phyloP scores from a whole-genome alignment of 2,888 invertebrate species.

The Drosophila gaucha region DNA sequence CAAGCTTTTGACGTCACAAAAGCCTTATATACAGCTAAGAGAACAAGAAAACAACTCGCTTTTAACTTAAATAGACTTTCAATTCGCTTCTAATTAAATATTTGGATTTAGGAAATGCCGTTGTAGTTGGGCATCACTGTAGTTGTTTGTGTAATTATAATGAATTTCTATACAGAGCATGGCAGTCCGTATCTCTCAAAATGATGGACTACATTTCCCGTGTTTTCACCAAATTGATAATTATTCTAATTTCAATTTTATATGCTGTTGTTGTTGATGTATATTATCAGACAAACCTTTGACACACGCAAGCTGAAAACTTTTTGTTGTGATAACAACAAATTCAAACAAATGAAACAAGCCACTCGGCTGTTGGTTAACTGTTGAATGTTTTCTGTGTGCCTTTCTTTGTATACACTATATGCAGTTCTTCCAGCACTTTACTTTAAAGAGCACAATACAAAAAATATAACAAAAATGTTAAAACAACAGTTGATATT shows the following conservation, averaged over 20 bases:
- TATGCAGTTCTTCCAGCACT: constrained; percentile 19
- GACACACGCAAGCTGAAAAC: constrained; percentile 34
- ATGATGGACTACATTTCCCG: background rate
- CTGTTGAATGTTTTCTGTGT: background rate
- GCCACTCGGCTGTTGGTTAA: constrained; percentile 6
- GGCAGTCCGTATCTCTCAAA: background rate
- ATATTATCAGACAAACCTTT: constrained; percentile 53
- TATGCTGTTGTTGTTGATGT: constrained; percentile 1
- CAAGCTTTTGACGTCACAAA: background rate
- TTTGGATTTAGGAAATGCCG: background rate
- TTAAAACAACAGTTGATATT: constrained; percentile 2
- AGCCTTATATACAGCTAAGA: too few relatives aligned
- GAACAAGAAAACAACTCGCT: too few relatives aligned
- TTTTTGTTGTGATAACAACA: constrained; percentile 26
- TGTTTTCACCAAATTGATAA: background rate
- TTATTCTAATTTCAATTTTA: background rate
- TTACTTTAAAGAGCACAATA: constrained; percentile 12
- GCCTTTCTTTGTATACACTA: background rate
- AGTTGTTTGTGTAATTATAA: background rate
- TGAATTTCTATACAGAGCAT: background rate
- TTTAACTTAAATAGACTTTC: too few relatives aligned
- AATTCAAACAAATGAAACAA: constrained; percentile 2
- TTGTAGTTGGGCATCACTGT: background rate
- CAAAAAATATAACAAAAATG: constrained; percentile 2
- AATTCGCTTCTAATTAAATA: too few relatives aligned